phyloP scores from a whole-genome alignment of 2,113 vertebrate genomes.

The Grantiella picta region DNA sequence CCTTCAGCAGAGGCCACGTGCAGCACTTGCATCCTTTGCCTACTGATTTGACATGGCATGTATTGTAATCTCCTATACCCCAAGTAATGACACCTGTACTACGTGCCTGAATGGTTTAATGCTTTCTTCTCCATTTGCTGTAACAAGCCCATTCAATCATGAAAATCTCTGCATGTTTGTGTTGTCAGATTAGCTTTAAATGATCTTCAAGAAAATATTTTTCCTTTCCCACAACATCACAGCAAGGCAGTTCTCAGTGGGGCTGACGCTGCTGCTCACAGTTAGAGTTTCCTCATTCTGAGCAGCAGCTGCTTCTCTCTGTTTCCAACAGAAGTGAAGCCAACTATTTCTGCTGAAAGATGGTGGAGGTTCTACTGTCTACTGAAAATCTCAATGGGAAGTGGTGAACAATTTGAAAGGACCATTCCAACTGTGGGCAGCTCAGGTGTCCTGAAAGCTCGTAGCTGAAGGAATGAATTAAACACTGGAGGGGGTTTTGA shows the following conservation, averaged over 20 bases:
- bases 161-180: not conserved
- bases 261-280: not conserved
- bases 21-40: not conserved
- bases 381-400: not conserved
- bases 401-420: not conserved
- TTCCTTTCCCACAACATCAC: not conserved
- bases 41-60: not conserved
- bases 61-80: not conserved
- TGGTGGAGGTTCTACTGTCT: not conserved
- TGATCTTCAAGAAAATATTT: not conserved
- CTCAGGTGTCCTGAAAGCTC: not conserved
- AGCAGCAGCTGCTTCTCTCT: not conserved
- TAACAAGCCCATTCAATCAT: not conserved
- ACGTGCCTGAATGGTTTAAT: not conserved
- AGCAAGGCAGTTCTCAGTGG: not conserved
- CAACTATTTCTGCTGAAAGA: not conserved
- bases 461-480: not conserved
- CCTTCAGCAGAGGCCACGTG: not conserved
- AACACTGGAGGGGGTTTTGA: rapidly evolving
- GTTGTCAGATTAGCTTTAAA: not conserved
- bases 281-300: not conserved
- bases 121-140: not conserved
- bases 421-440: not conserved
- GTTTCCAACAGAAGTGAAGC: not conserved
- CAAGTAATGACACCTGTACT: not conserved